Percentiles rank a stretch among this genome's conserved stretches.
Evolutionary conservation across 2,113 vertebrate genomes (phyloP).

Genomic region (Mesitornis unicolor): DNA sequence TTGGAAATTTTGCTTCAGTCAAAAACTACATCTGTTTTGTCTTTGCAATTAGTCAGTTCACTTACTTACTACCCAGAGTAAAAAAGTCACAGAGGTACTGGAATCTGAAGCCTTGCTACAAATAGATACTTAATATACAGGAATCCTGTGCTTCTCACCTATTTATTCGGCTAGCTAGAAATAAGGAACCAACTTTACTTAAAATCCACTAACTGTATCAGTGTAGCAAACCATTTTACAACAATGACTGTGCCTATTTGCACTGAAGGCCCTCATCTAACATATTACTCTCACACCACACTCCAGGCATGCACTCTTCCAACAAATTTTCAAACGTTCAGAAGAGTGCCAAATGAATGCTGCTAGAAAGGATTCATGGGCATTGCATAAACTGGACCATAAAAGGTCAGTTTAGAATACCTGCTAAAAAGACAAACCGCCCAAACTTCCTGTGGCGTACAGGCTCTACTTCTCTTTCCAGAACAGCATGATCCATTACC

Average conservation of each 20-base stretch:
- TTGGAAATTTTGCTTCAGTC: background rate
- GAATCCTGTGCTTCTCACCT: background rate
- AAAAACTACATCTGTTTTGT: background rate
- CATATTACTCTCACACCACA: rapidly evolving
- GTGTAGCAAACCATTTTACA: background rate
- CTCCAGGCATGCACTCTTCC: background rate
- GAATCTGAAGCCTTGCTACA: background rate
- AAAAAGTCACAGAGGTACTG: background rate
- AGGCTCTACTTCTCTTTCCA: background rate
- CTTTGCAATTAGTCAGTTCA: background rate
- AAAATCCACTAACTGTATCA: background rate
- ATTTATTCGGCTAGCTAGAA: background rate
- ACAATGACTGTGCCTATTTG: background rate
- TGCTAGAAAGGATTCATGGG: background rate
- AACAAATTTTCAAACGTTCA: background rate
- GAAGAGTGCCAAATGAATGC: background rate
- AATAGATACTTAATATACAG: background rate
- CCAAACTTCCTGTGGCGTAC: background rate
- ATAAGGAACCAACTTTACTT: background rate
- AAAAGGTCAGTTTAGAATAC: background rate
- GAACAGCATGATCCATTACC: background rate
- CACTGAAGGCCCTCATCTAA: background rate
- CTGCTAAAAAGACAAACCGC: background rate
- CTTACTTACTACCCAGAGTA: background rate
- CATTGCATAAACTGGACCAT: background rate